Percentiles rank a stretch among this genome's conserved stretches.
phyloP scores from a whole-genome alignment of 2,888 invertebrate species.

The Masnerella sp. region DNA sequence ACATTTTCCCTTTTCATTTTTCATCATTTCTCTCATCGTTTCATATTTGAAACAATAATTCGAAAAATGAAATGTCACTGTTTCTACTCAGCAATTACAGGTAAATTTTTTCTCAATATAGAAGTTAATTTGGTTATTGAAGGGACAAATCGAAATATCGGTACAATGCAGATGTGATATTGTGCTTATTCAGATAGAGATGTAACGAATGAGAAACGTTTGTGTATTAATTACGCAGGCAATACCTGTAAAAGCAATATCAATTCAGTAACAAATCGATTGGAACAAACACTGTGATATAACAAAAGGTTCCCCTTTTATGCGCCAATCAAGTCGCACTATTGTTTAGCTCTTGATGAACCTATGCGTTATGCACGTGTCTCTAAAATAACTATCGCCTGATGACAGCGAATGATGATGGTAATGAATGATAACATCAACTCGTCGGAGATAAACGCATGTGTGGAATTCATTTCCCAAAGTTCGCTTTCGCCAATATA shows the following conservation, averaged over 20 bases:
- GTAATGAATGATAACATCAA: slow-evolving; percentile 52
- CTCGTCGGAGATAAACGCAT: slow-evolving; percentile 15
- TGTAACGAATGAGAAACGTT: slow-evolving; percentile 47
- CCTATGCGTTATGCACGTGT: slow-evolving; percentile 55
- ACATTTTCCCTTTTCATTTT: too few relatives aligned
- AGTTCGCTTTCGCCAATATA: slow-evolving; percentile 12
- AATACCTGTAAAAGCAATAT: slow-evolving; percentile 55
- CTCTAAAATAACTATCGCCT: slow-evolving; percentile 47
- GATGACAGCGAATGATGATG: slow-evolving; percentile 47
- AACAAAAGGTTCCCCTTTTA: slow-evolving; percentile 53
- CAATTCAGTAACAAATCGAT: slow-evolving; percentile 51
- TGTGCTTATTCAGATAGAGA: slow-evolving; percentile 30
- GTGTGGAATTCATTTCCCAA: background rate
- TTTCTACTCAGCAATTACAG: too few relatives aligned
- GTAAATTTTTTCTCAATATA: background rate
- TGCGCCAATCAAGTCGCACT: slow-evolving; percentile 50
- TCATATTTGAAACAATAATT: too few relatives aligned
- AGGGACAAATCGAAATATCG: slow-evolving; percentile 26
- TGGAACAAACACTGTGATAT: slow-evolving; percentile 47
- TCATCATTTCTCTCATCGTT: too few relatives aligned
- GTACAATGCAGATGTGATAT: background rate
- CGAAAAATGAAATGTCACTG: too few relatives aligned
- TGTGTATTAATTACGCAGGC: slow-evolving; percentile 37
- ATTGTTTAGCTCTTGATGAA: slow-evolving; percentile 55
- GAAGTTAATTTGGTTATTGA: slow-evolving; percentile 19